phyloP scores from a whole-genome alignment of 2,113 vertebrate genomes.

The Microtus pennsylvanicus region DNA sequence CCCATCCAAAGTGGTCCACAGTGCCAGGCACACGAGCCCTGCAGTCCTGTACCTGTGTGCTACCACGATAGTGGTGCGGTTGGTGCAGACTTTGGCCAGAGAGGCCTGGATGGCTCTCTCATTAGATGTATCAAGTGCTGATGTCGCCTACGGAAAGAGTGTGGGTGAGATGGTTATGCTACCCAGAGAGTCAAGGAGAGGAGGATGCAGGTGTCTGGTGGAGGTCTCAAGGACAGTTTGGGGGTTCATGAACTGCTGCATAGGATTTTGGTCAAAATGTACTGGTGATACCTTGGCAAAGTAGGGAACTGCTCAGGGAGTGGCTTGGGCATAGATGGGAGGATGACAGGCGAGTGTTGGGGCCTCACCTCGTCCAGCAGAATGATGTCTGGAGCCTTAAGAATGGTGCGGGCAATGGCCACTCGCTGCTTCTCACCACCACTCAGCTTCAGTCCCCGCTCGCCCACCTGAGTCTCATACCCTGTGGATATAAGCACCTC shows the following conservation, averaged over 20 bases:
- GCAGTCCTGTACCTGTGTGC: slow-evolving; percentile 93
- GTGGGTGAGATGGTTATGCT: not conserved
- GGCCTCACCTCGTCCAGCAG: slow-evolving; percentile 94
- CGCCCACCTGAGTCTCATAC: slow-evolving; percentile 96
- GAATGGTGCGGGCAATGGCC: slow-evolving; percentile 96
- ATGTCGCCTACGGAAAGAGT: slow-evolving; percentile 90
- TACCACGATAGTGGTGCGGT: slow-evolving; percentile 94
- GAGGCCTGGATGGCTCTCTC: slow-evolving; percentile 98
- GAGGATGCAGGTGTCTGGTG: not conserved
- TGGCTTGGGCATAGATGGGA: fast-evolving
- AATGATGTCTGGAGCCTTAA: slow-evolving; percentile 95
- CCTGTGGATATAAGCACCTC: slow-evolving; percentile 84
- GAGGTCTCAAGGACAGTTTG: not conserved
- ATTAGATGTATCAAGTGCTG: slow-evolving; percentile 95
- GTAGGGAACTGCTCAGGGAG: not conserved
- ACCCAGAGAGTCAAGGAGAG: not conserved
- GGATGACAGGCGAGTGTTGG: not conserved
- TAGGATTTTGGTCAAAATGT: not conserved
- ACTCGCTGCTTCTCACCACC: slow-evolving; percentile 98
- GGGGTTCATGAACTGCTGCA: not conserved
- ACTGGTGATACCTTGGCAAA: not conserved
- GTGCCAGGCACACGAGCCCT: fast-evolving
- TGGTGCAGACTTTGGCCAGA: slow-evolving; percentile 92
- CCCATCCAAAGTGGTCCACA: not conserved
- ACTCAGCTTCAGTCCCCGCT: slow-evolving; percentile 96